These are phyloP conservation scores for Acrocephalus arundinaceus DNA, from an alignment of 2,113 vertebrate species.

Conservation along the genomic window DNA sequence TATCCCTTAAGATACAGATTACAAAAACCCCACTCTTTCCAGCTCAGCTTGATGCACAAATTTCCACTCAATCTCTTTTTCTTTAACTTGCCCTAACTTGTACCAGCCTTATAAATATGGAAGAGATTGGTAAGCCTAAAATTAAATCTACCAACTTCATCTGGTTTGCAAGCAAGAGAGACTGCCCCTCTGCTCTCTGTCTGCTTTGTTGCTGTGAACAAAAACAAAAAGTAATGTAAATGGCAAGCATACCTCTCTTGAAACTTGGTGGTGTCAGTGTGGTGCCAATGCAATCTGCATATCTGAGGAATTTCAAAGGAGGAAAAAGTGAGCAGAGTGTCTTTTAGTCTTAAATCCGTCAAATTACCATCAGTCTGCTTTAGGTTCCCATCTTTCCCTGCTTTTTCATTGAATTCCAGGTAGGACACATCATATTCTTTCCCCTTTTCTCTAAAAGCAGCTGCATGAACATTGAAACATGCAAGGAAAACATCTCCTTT, in stretches of 20 bases:
- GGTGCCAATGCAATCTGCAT: neutral
- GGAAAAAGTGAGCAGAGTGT: neutral
- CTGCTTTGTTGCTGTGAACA: neutral
- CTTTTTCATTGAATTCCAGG: neutral
- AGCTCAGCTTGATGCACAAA: neutral
- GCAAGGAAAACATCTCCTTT: neutral
- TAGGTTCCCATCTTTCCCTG: neutral
- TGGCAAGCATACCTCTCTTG: neutral
- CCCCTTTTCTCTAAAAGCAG: neutral
- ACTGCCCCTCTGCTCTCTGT: neutral
- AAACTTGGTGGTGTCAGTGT: neutral
- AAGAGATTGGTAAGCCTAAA: neutral
- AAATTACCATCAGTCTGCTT: neutral
- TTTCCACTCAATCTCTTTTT: neutral
- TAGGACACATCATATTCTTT: neutral
- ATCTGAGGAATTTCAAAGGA: neutral
- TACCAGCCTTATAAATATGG: constrained; percentile 39
- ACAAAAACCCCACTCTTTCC: neutral
- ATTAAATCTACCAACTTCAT: neutral
- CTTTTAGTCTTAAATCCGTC: neutral
- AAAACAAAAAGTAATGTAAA: neutral
- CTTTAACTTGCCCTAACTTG: neutral
- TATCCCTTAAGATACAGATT: neutral
- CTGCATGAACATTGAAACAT: neutral
- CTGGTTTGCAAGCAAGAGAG: neutral